Conservation (phyloP, 2,888 invertebrate species). For the Phlogophora meticulosa region DNA sequence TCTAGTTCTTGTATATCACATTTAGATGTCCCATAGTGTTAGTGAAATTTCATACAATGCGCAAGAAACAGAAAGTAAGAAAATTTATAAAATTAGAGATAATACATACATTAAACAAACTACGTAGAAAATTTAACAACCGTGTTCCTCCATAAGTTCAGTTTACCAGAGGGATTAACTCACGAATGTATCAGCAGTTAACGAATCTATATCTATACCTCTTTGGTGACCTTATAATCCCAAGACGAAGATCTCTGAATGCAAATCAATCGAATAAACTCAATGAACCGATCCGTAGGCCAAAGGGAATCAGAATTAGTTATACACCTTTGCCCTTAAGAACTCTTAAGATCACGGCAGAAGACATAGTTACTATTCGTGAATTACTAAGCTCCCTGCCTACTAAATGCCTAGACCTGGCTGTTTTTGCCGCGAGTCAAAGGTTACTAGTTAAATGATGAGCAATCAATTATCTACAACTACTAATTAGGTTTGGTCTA, state of each 20-base stretch:
- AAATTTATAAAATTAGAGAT: too few species aligned
- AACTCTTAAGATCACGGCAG: constrained; percentile 20
- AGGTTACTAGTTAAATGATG: constrained; percentile 13
- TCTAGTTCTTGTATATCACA: too few species aligned
- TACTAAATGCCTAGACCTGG: background rate
- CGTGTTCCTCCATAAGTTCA: background rate
- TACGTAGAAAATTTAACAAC: background rate
- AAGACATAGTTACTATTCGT: background rate
- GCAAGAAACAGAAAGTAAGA: too few species aligned
- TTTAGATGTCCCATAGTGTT: too few species aligned
- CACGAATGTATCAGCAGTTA: background rate
- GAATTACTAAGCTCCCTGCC: too few species aligned
- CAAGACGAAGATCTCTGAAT: background rate
- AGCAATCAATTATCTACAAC: constrained; percentile 14
- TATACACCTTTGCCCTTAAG: constrained; percentile 15
- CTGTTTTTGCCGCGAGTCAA: constrained; percentile 10
- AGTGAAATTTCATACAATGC: too few species aligned
- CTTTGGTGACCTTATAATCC: background rate
- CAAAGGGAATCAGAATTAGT: constrained; percentile 10
- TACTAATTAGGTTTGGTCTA: constrained; percentile 2
- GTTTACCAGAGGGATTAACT: background rate
- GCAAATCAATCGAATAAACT: constrained; percentile 17
- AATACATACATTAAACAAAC: background rate
- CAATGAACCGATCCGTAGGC: constrained; percentile 14
- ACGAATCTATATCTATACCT: background rate